Base-by-base conservation (phyloP, 2,797 vertebrate species). In the Characodon lateralis region DNA sequence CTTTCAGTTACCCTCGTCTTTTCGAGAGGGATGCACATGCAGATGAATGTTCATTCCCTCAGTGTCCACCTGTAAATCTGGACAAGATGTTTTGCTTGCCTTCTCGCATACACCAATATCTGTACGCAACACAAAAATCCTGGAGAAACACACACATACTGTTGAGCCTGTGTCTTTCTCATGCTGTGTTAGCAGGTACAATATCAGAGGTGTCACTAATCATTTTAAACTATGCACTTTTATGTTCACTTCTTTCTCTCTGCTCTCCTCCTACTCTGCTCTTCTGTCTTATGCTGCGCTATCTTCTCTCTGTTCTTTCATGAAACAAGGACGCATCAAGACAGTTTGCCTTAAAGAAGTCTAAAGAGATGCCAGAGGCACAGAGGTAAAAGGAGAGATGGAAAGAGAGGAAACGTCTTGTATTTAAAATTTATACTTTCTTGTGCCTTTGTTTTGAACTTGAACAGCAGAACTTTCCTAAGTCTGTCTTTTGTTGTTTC, bases 381-480 rank as follows among this genome's bases (percentile, higher is more conserved):
- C 96, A 91, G 96, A 90, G 93, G 91, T 93, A 96, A 91, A 95
- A 97, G 93, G 92, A 93, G 79, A 92, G 92, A 89, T 87, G 89
- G 93, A 94, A 92, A 93, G 96, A 91, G 90, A 93, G 91, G 96
- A 98, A 97, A 98, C 93, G 96, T 95, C 95, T 96, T 94, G 94
- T 98, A 97, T 99, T 99, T 99, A 99, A 99, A 98, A 99, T 99
- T 97, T 99, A 99, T 99, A 97, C 96, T 97, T 96, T 91, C 95
- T 96, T 96, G 96, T 97, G 98, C 96, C 98, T 99, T 99, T 99
- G 98, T 98, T 98, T 97, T 99, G 97, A 98, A 99, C 98, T 98
- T 99, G 98, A 99, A 97, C 95, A 97, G 94, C 91, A 95, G 94
- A 98, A 97, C 94, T 98, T 95, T 94, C 92, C 31, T 20, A 88